Evolutionary conservation across 1,140 invertebrate genomes (phyloP).

Genomic region (Drosophila ananassae): DNA sequence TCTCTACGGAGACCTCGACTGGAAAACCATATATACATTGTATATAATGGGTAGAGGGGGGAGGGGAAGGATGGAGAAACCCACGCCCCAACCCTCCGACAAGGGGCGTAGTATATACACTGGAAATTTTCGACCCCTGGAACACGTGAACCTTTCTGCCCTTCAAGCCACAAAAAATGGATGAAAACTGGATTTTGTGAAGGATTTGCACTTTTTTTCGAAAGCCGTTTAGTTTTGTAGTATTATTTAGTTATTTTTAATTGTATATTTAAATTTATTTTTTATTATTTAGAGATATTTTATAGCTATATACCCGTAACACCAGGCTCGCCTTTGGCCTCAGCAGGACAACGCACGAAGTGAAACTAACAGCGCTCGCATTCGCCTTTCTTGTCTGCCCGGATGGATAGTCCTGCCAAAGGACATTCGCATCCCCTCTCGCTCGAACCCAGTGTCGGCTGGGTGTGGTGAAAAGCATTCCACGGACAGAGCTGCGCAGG

Average conservation of each 20-base stretch:
- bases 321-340: constrained; percentile 75
- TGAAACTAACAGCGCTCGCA: constrained; percentile 78
- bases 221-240: constrained; percentile 1
- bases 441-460: constrained; percentile 24
- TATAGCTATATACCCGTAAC: constrained; percentile 51
- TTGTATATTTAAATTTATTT: constrained; percentile 28
- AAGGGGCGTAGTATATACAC: constrained; percentile 60
- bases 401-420: constrained; percentile 66
- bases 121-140: constrained; percentile 69
- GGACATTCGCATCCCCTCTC: constrained; percentile 55
- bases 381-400: constrained; percentile 77
- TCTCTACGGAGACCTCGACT: constrained; percentile 35
- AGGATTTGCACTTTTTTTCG: constrained; percentile 1
- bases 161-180: neutral
- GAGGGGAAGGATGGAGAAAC: neutral
- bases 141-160: constrained; percentile 29
- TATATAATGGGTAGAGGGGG: neutral
- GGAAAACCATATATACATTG: constrained; percentile 16
- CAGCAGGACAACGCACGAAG: constrained; percentile 84
- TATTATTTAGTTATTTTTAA: constrained; percentile 36
- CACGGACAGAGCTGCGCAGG: constrained; percentile 44
- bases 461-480: constrained; percentile 78
- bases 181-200: neutral
- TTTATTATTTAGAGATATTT: constrained; percentile 15
- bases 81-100: neutral